A percentile compares a stretch with the other conserved stretches of the same genome.
These are phyloP conservation scores for Cyrtodaria siliqua DNA, from an alignment of 2,888 invertebrate genomes.

Conservation along the genomic window DNA sequence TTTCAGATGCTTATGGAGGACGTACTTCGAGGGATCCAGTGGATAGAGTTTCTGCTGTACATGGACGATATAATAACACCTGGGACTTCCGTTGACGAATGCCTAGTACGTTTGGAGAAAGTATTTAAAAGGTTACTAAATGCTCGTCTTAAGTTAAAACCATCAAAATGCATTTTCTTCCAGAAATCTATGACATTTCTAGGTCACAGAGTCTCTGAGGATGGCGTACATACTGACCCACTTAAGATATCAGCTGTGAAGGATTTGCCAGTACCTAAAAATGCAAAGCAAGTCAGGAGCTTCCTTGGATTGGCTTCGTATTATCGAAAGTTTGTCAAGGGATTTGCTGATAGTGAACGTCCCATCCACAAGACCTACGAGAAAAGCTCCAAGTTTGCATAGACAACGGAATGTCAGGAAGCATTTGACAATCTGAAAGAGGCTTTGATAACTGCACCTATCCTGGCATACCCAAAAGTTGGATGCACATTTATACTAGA, in stretches of 20 bases:
- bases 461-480: constrained; percentile 24
- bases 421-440: constrained; percentile 26
- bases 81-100: constrained; percentile 21
- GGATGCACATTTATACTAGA: constrained; percentile 30
- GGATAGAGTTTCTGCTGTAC: constrained; percentile 39
- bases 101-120: constrained; percentile 19
- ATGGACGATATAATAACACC: constrained; percentile 48
- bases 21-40: constrained; percentile 46
- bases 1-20: constrained; percentile 67
- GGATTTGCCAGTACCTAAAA: constrained; percentile 33
- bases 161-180: constrained; percentile 40
- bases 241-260: constrained; percentile 20
- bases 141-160: constrained; percentile 39
- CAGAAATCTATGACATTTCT: constrained; percentile 24
- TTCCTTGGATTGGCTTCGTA: constrained; percentile 34
- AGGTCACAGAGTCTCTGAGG: constrained; percentile 38
- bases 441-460: constrained; percentile 21
- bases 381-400: constrained; percentile 31
- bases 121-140: constrained; percentile 27
- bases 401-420: constrained; percentile 19
- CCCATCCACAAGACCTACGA: constrained; percentile 39
- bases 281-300: constrained; percentile 26
- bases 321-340: constrained; percentile 35
- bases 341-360: constrained; percentile 33
- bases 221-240: constrained; percentile 40